Percentiles rank a stretch among this genome's conserved stretches.
phyloP scores from a whole-genome alignment of 2,888 invertebrate genomes.

The Phania funesta region DNA sequence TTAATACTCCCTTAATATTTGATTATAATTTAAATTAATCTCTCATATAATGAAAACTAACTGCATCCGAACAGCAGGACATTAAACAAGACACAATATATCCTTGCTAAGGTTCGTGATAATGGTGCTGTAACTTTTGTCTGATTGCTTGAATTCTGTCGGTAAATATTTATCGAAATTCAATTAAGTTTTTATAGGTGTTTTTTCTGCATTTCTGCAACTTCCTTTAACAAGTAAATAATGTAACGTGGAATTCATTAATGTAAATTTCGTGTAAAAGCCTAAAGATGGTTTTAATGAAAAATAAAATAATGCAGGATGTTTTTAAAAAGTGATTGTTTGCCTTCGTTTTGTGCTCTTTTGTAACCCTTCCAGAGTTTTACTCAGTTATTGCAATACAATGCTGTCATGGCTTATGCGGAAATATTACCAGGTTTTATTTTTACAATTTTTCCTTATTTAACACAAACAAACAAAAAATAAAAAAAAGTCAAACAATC shows the following conservation, averaged over 20 bases:
- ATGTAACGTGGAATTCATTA: conserved; percentile 45
- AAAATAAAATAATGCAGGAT: conserved; percentile 5
- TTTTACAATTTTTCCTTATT: neutral
- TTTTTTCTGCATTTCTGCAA: neutral
- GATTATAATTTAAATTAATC: neutral
- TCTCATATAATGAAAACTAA: no score
- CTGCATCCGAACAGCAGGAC: neutral
- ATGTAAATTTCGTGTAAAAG: conserved; percentile 46
- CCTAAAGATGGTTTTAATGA: conserved; percentile 39
- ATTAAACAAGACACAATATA: neutral
- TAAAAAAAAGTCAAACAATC: neutral
- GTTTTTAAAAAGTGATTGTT: neutral
- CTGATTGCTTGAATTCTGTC: neutral
- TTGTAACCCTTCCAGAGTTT: conserved; percentile 11
- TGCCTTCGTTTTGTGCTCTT: neutral
- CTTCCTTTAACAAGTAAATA: conserved; percentile 52
- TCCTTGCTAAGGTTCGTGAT: conserved; percentile 8
- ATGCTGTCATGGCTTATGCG: conserved; percentile 30
- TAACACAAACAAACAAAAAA: neutral
- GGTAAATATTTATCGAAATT: conserved; percentile 33
- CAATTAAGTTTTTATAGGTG: conserved; percentile 25
- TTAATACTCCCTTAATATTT: neutral
- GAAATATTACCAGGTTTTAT: conserved; percentile 34
- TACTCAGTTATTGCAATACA: conserved; percentile 52
- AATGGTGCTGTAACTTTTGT: neutral